A percentile compares a stretch with the other conserved stretches of the same genome.
phyloP scores from a whole-genome alignment of 1,140 invertebrate species.

The Eupristina koningsbergeri region DNA sequence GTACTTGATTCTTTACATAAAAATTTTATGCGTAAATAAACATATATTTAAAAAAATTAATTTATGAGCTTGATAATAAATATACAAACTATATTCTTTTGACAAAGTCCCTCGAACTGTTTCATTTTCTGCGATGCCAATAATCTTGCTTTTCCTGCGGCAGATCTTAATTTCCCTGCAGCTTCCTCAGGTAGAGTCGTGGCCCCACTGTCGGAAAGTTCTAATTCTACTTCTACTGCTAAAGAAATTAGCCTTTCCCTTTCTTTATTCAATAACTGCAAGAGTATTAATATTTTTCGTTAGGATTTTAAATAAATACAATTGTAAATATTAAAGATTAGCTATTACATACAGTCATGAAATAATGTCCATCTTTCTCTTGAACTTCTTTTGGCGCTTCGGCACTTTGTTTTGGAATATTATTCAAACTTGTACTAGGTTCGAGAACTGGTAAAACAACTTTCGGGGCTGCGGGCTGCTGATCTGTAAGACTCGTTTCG shows the following conservation, averaged over 20 bases:
- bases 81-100: conserved; percentile 84
- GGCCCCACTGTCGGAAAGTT: conserved; percentile 71
- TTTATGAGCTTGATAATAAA: neutral
- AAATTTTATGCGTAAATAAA: neutral
- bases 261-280: conserved; percentile 82
- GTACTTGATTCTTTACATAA: conserved; percentile 76
- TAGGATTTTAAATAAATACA: neutral
- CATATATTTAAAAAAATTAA: neutral
- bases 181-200: conserved; percentile 81
- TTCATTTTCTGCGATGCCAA: conserved; percentile 93
- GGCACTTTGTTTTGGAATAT: conserved; percentile 57
- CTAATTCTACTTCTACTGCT: conserved; percentile 80
- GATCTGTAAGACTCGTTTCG: conserved; percentile 67
- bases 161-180: conserved; percentile 86
- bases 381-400: conserved; percentile 55
- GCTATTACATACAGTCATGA: conserved; percentile 74
- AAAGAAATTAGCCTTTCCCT: conserved; percentile 79
- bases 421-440: conserved; percentile 60
- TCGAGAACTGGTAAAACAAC: conserved; percentile 71
- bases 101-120: conserved; percentile 91
- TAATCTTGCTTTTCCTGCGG: conserved; percentile 91
- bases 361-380: conserved; percentile 83
- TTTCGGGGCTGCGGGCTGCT: conserved; percentile 72
- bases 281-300: conserved; percentile 13
- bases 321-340: too few species aligned